These are phyloP conservation scores for Pseudobourletiella spinata DNA, from an alignment of 1,140 invertebrate species.

Conservation along the genomic window DNA sequence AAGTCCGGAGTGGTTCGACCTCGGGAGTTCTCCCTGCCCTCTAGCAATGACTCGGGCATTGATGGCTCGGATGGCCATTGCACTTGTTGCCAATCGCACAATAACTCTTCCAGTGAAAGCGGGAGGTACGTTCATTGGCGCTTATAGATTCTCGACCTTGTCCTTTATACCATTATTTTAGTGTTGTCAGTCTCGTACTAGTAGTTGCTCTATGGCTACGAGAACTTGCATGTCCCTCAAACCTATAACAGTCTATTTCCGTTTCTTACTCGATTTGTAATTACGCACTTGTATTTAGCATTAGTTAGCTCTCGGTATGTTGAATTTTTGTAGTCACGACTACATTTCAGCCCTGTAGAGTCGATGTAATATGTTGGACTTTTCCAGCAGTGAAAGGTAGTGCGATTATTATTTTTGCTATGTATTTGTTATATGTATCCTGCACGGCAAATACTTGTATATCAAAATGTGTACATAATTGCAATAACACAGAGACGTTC, in stretches of 20 bases:
- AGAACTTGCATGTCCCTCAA: background rate
- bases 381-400: too few species aligned
- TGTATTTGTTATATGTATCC: background rate
- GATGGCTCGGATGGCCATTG: slow-evolving; percentile 49
- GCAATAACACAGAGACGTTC: background rate
- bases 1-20: slow-evolving; percentile 43
- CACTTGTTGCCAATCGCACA: slow-evolving; percentile 56
- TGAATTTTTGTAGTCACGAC: too few species aligned
- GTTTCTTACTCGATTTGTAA: too few species aligned
- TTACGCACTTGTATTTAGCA: background rate
- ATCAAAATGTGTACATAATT: background rate
- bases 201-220: background rate
- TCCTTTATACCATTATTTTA: background rate
- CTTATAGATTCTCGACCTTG: background rate
- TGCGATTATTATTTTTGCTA: too few species aligned
- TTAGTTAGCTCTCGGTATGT: background rate
- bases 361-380: too few species aligned
- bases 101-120: slow-evolving; percentile 56
- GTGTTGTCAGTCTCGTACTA: background rate
- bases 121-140: slow-evolving; percentile 48
- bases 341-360: too few species aligned
- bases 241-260: background rate
- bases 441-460: background rate
- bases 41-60: slow-evolving; percentile 69
- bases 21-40: slow-evolving; percentile 59